Evolutionary conservation across 2,888 invertebrate species (phyloP), one percentile per base, ranked within the genome.

Genomic region (Drosophila ustulata): DNA sequence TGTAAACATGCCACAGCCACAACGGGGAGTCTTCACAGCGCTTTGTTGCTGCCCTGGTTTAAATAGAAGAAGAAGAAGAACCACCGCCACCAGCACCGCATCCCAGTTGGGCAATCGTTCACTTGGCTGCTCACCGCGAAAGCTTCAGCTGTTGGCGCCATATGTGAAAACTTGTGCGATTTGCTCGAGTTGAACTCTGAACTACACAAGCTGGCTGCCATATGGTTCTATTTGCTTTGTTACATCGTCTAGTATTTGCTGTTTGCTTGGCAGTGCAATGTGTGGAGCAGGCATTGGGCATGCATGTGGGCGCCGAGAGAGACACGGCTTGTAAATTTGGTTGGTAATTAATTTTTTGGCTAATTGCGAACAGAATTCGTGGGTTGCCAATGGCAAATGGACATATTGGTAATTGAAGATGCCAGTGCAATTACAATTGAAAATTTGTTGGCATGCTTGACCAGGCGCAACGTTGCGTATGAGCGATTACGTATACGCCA

Each of bases 151-250:
- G 23, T 50, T 73, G 67, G 53, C 64, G 78, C 75, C 75, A 75
- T 75, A 75, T 75, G 75, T 68, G 68, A 59, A 56, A 59, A 59
- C 28, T 63, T 66, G 72, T 76, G 61, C 55, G 58, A 49, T 65
- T 55, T 49, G 53, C 59, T 57, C 46, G 57, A 61, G 57, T 75
- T 75, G 75, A 75, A 74, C 75, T 78, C 47, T 78, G 78, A 78
- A 78, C 75, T 74, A 62, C 69, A 65, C 69, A 43, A 53, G 57
- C 50, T 47, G 37, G 11, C 34, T 37, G 52, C 78, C 75, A 76
- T 76, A 76, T 76, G 78, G 50, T 26, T 68, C 28, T 68, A 61
- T 75, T 75, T 75, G 66, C 53, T 34, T 52, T 59, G 55, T 57
- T 58, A 34, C 45, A 18, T 41, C 13, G 39, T 13, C 7, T 46